These are phyloP conservation scores for Geophilus truncorum DNA, from an alignment of 2,888 invertebrate species.

Conservation along the genomic window DNA sequence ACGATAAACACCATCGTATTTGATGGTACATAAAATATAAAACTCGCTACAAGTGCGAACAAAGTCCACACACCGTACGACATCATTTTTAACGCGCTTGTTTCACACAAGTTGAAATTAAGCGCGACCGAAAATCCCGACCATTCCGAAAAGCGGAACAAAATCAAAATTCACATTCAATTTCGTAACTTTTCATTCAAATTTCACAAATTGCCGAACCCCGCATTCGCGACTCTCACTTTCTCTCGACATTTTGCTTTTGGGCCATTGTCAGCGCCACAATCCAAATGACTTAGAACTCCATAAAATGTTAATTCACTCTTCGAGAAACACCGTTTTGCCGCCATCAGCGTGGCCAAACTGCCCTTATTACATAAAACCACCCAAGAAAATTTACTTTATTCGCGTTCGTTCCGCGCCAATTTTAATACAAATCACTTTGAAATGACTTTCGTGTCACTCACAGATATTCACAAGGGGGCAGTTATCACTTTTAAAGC, in stretches of 20 bases:
- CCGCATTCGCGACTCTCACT: not conserved
- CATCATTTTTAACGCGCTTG: not conserved
- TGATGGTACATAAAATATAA: not conserved
- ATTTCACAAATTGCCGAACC: not conserved
- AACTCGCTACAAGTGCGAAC: not conserved
- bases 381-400: constrained; percentile 14
- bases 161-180: not conserved
- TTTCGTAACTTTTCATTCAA: constrained; percentile 27
- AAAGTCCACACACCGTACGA: not conserved
- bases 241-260: not conserved
- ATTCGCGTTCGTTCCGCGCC: not conserved
- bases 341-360: not conserved
- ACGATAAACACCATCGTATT: not conserved
- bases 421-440: constrained; percentile 14
- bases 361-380: not conserved
- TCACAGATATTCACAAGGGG: not conserved
- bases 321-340: not conserved
- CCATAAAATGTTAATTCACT: constrained; percentile 32
- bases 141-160: not conserved
- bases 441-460: constrained; percentile 3
- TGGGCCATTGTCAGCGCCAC: constrained; percentile 14
- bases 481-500: constrained; percentile 2
- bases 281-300: constrained; percentile 30
- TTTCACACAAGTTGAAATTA: not conserved
- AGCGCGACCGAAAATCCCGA: not conserved